phyloP scores from a whole-genome alignment of 2,888 invertebrate species.

The Cylindroiulus punctatus region DNA sequence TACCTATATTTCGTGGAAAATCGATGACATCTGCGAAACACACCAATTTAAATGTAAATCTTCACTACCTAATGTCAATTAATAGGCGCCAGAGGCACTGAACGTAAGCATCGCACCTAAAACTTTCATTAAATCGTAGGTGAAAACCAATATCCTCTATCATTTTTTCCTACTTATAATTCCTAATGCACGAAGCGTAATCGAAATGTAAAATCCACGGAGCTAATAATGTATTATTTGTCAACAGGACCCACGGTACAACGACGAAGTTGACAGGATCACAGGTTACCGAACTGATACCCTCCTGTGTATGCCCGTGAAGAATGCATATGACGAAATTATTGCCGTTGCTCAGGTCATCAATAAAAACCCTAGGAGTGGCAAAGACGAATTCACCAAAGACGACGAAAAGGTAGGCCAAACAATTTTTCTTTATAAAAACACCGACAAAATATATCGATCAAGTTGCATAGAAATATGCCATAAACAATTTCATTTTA shows the following conservation, averaged over 20 bases:
- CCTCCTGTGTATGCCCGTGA: conserved; percentile 66
- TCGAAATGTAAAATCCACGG: neutral
- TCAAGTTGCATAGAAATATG: no score
- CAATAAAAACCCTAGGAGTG: conserved; percentile 64
- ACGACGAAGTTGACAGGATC: conserved; percentile 68
- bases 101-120: no score
- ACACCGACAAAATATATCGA: no score
- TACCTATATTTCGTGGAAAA: no score
- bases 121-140: no score
- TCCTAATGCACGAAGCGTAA: neutral
- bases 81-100: no score
- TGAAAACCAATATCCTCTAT: no score
- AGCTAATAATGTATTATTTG: conserved; percentile 53
- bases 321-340: conserved; percentile 65
- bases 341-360: conserved; percentile 67
- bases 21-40: no score
- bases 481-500: no score
- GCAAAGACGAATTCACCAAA: conserved; percentile 62
- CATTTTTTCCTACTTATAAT: no score
- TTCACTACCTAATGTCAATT: no score
- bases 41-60: no score
- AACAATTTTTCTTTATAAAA: neutral
- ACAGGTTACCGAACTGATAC: conserved; percentile 67
- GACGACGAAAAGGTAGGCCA: conserved; percentile 67
- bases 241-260: conserved; percentile 68